Evolutionary conservation across 2,113 vertebrate species (phyloP), one percentile per base, ranked within the genome.

Genomic region (Platanista minor): DNA sequence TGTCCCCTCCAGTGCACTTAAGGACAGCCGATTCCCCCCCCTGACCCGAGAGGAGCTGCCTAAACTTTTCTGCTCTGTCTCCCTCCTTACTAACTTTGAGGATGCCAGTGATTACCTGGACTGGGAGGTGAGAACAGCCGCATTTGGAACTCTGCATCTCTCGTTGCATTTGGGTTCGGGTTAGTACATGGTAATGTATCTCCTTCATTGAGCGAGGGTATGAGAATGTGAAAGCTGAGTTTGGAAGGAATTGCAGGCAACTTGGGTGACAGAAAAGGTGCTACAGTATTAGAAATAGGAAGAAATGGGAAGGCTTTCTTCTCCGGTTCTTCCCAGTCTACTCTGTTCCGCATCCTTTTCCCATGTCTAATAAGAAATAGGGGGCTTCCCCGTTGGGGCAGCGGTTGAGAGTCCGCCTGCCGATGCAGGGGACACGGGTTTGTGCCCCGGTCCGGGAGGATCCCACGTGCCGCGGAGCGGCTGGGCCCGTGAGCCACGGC

Each of bases 31-130:
- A 97, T 99, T 99, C 59, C 99, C 99, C 96, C 99, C 99, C 96
- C 98, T 99, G 98, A 99, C 99, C 95, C 98, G 99, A 95, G 99
- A 99, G 98, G 99, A 99, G 98, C 99, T 99, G 98, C 99, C 99
- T 97, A 99, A 99, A 98, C 99, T 99, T 98, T 99, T 99, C 98
- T 99, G 99, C 98, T 99, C 99, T 98, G 99, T 99, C 98, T 99
- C 99, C 98, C 99, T 99, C 98, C 99, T 99, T 97, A 99, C 99
- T 98, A 99, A 99, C 98, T 99, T 99, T 98, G 99, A 99, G 98
- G 99, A 99, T 99, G 99, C 99, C 98, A 98, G 97, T 98, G 99
- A 99, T 98, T 99, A 99, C 98, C 98, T 99, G 98, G 99, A 99
- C 98, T 99, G 99, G 99, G 99, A 99, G 99, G 99, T 99, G 98